Evolutionary conservation across 2,113 vertebrate species (phyloP), one percentile per base, ranked within the genome.

Genomic region (Artemisiospiza belli): DNA sequence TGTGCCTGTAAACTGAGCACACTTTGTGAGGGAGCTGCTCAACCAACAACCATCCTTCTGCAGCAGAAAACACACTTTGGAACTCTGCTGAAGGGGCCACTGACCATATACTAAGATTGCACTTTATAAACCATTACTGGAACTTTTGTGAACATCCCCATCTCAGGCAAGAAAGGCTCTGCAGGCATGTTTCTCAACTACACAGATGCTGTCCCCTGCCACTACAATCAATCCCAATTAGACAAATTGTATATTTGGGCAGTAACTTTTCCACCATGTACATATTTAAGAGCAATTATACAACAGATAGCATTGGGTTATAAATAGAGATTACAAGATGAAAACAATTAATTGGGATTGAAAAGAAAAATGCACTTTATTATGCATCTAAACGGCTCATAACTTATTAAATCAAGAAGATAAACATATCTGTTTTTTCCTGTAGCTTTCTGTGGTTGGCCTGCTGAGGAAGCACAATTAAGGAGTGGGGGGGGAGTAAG

Each of bases 361-460:
- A 87, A 87, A 93, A 87, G 35, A 67, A 81, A 89, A 88, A 43
- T 0, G 1, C 75, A 74, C n/a, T 96, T 90, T 68, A 67, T 81
- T 83, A 83, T 57, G 83, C 69, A 91, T 61, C 70, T 77, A 87
- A 95, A 87, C 1, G 1, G 62, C 33, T 91, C 77, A 79, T 85
- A 95, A 84, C 15, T 64, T 78, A 90, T 28, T 78, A 89, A 87
- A 92, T 52, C 49, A 39, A 69, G 90, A 52, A 81, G 66, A 87
- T 33, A 79, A 79, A 78, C 24, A 31, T 31, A 82, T 33, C 30
- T 81, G 6, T 1, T 2, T 46, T 85, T 67, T 89, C 8, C 67
- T 63, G 51, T 3, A 1, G 21, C 61, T 86, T 78, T 44, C 57
- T 58, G 51, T 27, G 18, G 19, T 70, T 89, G 16, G 28, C 73